Conservation (phyloP, 37 sponge, comb jelly and placozoan genomes). For the Halisarca cf. caerulea region DNA sequence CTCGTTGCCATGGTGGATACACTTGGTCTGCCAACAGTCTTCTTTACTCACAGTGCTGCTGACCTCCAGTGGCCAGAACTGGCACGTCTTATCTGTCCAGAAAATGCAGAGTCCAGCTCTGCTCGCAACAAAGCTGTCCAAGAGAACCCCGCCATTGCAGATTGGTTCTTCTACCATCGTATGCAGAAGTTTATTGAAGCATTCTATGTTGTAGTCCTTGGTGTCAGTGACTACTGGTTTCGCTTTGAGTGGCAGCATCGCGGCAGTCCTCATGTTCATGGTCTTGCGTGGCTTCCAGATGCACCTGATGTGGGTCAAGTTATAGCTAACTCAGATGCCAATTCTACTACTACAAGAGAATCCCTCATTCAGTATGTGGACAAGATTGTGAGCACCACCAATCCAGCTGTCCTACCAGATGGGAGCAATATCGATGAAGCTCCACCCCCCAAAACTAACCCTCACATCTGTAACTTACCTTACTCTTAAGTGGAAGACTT, state of each 20-base stretch:
- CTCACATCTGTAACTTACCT: slow-evolving; percentile 12
- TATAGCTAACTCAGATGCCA: not conserved
- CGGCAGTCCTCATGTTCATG: slow-evolving; percentile 68
- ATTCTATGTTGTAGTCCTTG: slow-evolving; percentile 48
- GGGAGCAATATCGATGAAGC: slow-evolving; percentile 32
- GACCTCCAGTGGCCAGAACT: slow-evolving; percentile 66
- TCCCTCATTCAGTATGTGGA: slow-evolving; percentile 8
- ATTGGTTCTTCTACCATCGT: slow-evolving; percentile 60
- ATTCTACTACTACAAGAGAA: not conserved
- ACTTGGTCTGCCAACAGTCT: slow-evolving; percentile 48
- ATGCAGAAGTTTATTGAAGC: slow-evolving; percentile 41
- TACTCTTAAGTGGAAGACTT: slow-evolving; percentile 15
- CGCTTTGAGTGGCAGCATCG: slow-evolving; percentile 63
- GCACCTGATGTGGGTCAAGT: slow-evolving; percentile 20
- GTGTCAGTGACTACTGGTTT: slow-evolving; percentile 61
- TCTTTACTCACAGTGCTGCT: slow-evolving; percentile 66
- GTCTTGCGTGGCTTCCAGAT: slow-evolving; percentile 45
- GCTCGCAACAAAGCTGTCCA: slow-evolving; percentile 24
- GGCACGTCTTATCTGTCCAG: slow-evolving; percentile 45
- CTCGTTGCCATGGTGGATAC: slow-evolving; percentile 57
- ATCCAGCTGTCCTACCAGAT: slow-evolving; percentile 33
- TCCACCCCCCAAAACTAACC: not conserved
- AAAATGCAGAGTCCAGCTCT: slow-evolving; percentile 10
- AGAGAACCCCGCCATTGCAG: slow-evolving; percentile 68
- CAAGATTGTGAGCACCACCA: slow-evolving; percentile 27